phyloP scores from a whole-genome alignment of 1,140 invertebrate genomes.

The Hyles euphorbiae region DNA sequence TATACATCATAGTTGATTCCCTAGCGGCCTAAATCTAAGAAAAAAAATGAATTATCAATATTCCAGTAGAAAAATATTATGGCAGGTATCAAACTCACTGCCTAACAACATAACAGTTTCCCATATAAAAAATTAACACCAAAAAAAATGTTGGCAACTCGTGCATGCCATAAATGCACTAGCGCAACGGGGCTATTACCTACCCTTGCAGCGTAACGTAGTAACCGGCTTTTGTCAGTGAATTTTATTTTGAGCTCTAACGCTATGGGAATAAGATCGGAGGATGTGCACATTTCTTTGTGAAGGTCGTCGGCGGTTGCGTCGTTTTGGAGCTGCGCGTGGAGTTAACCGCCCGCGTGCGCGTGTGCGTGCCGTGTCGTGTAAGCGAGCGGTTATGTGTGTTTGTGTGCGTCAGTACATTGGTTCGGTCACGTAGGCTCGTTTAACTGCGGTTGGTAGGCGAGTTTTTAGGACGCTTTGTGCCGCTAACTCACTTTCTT shows the following conservation, averaged over 20 bases:
- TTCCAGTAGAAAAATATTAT: background rate
- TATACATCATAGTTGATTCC: background rate
- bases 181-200: slow-evolving; percentile 60
- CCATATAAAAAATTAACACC: slow-evolving; percentile 37
- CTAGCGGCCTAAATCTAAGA: background rate
- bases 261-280: slow-evolving; percentile 23
- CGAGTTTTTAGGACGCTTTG: slow-evolving; percentile 5
- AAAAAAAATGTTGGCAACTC: slow-evolving; percentile 61
- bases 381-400: slow-evolving; percentile 29
- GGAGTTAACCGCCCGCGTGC: slow-evolving; percentile 46
- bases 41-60: slow-evolving; percentile 36
- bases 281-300: slow-evolving; percentile 59
- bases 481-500: slow-evolving; percentile 1
- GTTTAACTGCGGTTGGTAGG: slow-evolving; percentile 24
- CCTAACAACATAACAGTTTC: background rate
- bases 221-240: slow-evolving; percentile 29
- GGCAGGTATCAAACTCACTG: background rate
- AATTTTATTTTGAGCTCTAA: slow-evolving; percentile 36
- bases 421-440: slow-evolving; percentile 69
- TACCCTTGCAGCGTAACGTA: slow-evolving; percentile 14
- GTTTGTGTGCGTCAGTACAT: slow-evolving; percentile 47
- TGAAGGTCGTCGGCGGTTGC: slow-evolving; percentile 60
- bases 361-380: slow-evolving; percentile 44
- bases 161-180: slow-evolving; percentile 69
- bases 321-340: slow-evolving; percentile 20